Percentiles rank a stretch among this genome's conserved stretches.
These are phyloP conservation scores for Hystrix brachyura DNA, from an alignment of 2,113 vertebrate species.

Conservation along the genomic window DNA sequence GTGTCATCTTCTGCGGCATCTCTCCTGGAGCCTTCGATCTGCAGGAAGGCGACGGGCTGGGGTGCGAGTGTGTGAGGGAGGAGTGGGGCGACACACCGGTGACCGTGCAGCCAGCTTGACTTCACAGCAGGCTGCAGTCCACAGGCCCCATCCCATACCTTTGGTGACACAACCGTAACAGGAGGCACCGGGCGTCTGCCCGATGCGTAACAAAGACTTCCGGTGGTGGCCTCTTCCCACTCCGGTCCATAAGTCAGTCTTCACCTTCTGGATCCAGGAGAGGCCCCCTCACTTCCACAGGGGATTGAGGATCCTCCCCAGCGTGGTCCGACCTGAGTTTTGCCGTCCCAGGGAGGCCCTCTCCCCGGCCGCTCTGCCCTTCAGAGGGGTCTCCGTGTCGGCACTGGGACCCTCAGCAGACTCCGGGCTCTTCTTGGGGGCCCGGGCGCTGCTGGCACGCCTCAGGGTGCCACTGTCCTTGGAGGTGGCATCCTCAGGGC, in stretches of 20 bases:
- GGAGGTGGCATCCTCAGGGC: conserved; percentile 83
- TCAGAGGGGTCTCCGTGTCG: conserved; percentile 80
- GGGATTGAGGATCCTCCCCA: conserved; percentile 90
- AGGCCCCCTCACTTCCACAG: conserved; percentile 89
- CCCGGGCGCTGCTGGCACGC: conserved; percentile 91
- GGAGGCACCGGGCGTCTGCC: conserved; percentile 61
- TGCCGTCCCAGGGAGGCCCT: conserved; percentile 88
- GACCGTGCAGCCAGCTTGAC: conserved; percentile 63
- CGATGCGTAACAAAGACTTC: conserved; percentile 62
- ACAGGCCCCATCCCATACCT: not conserved
- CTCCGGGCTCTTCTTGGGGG: conserved; percentile 84
- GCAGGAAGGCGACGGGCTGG: not conserved
- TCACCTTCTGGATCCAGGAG: not conserved
- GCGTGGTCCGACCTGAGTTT: conserved; percentile 84
- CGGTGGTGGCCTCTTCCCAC: conserved; percentile 3
- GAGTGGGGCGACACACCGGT: conserved; percentile 56
- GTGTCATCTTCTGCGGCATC: conserved; percentile 50
- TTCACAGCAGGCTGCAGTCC: conserved; percentile 20
- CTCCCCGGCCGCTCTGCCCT: conserved; percentile 89
- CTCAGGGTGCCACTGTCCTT: conserved; percentile 87
- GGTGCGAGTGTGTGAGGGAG: not conserved
- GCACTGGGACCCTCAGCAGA: conserved; percentile 83
- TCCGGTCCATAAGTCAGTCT: conserved; percentile 62
- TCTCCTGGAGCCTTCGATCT: conserved; percentile 18
- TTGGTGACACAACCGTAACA: not conserved